A percentile compares a stretch with the other conserved stretches of the same genome.
These are phyloP conservation scores for Philereme vetulata DNA, from an alignment of 2,888 invertebrate genomes.

Conservation along the genomic window DNA sequence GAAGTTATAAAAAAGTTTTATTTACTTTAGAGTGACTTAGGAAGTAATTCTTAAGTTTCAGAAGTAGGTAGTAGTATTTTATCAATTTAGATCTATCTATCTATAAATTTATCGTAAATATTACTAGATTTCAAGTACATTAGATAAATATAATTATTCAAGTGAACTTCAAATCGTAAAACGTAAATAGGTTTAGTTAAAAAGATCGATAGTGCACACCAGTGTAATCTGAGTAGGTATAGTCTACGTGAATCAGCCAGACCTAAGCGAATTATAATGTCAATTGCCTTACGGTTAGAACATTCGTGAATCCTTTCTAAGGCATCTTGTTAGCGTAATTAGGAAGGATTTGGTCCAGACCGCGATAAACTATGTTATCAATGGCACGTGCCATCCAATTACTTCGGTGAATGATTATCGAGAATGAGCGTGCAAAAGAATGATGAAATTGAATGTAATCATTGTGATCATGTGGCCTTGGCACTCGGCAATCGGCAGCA, in stretches of 20 bases:
- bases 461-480: constrained; percentile 56
- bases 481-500: constrained; percentile 48
- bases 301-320: background rate
- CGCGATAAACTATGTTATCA: constrained; percentile 25
- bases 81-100: too few relatives aligned
- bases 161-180: background rate
- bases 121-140: too few relatives aligned
- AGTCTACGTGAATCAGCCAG: too few relatives aligned
- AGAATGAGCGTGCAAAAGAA: constrained; percentile 45
- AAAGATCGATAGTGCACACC: too few relatives aligned
- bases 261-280: too few relatives aligned
- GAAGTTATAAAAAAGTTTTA: too few relatives aligned
- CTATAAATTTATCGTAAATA: too few relatives aligned
- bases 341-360: constrained; percentile 2
- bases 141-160: background rate
- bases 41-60: too few relatives aligned
- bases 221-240: too few relatives aligned
- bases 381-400: constrained; percentile 29
- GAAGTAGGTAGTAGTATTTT: too few relatives aligned
- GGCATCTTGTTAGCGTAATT: constrained; percentile 8
- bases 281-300: background rate
- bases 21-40: too few relatives aligned
- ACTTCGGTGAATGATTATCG: constrained; percentile 33
- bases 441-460: constrained; percentile 59
- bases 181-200: background rate